Percentiles rank a stretch among this genome's conserved stretches.
Evolutionary conservation across 2,113 vertebrate genomes (phyloP).

Genomic region (Leucoraja erinaceus): DNA sequence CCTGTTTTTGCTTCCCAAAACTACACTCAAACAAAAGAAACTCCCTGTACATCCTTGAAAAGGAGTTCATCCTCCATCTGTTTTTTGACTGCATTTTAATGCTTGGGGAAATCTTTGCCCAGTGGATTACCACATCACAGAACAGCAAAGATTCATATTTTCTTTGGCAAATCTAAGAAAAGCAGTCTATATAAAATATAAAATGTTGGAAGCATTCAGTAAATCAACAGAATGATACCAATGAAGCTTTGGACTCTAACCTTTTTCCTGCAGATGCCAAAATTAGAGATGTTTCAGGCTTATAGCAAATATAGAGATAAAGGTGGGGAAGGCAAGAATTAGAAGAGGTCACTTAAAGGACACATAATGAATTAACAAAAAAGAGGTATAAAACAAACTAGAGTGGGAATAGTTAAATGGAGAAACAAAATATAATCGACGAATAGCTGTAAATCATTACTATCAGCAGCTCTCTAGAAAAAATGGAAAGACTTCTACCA

Average conservation of each 20-base stretch:
- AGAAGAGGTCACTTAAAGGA: not conserved
- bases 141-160: not conserved
- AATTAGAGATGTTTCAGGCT: not conserved
- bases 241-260: too few relatives aligned
- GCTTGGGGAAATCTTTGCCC: not conserved
- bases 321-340: not conserved
- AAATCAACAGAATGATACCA: too few relatives aligned
- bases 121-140: not conserved
- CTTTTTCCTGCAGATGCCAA: too few relatives aligned
- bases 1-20: slow-evolving; percentile 6
- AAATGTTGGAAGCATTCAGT: not conserved
- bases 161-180: not conserved
- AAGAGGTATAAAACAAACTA: not conserved
- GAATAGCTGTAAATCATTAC: not conserved
- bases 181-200: not conserved
- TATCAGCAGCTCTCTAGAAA: not conserved
- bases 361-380: not conserved
- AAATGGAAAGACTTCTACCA: not conserved
- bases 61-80: not conserved
- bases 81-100: not conserved
- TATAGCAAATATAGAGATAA: not conserved
- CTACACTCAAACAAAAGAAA: slow-evolving; percentile 24
- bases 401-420: not conserved
- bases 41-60: not conserved
- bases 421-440: not conserved